These are phyloP conservation scores for Drosophila punjabiensis DNA, from an alignment of 1,140 invertebrate species.

Conservation along the genomic window DNA sequence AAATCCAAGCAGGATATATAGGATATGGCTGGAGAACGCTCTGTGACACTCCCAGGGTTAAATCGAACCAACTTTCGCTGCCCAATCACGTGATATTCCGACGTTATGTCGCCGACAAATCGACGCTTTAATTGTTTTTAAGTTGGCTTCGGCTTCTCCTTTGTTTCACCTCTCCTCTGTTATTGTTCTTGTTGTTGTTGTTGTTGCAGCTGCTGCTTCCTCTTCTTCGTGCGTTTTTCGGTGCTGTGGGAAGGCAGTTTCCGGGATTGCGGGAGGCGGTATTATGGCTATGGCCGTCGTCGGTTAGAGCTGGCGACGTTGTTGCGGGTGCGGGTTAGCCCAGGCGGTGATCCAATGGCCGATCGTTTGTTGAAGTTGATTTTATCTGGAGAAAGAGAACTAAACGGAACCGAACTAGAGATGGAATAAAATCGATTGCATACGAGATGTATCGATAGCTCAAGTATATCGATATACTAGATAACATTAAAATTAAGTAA, in stretches of 20 bases:
- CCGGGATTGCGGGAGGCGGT: conserved; percentile 3
- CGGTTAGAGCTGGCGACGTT: conserved; percentile 11
- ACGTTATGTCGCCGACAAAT: conserved; percentile 41
- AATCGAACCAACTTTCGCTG: background rate
- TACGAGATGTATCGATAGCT: background rate
- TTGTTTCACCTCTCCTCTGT: conserved; percentile 70
- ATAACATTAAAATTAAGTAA: background rate
- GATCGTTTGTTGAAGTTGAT: conserved; percentile 46
- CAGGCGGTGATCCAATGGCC: conserved; percentile 36
- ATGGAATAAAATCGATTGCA: conserved; percentile 20
- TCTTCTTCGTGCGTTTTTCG: conserved; percentile 33
- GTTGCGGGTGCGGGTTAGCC: conserved; percentile 27
- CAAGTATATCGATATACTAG: background rate
- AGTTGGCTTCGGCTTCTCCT: conserved; percentile 60
- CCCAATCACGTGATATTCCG: conserved; percentile 39
- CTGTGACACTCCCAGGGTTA: background rate
- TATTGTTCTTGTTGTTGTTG: conserved; percentile 25
- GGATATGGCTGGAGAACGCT: background rate
- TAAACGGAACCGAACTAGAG: conserved; percentile 42
- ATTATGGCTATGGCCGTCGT: conserved; percentile 2
- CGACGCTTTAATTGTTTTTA: conserved; percentile 60
- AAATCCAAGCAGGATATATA: conserved; percentile 20
- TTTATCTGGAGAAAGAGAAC: conserved; percentile 44
- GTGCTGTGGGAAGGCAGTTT: background rate
- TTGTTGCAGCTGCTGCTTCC: conserved; percentile 36